Conservation (phyloP, 2,797 vertebrate genomes). For the Falco peregrinus region DNA sequence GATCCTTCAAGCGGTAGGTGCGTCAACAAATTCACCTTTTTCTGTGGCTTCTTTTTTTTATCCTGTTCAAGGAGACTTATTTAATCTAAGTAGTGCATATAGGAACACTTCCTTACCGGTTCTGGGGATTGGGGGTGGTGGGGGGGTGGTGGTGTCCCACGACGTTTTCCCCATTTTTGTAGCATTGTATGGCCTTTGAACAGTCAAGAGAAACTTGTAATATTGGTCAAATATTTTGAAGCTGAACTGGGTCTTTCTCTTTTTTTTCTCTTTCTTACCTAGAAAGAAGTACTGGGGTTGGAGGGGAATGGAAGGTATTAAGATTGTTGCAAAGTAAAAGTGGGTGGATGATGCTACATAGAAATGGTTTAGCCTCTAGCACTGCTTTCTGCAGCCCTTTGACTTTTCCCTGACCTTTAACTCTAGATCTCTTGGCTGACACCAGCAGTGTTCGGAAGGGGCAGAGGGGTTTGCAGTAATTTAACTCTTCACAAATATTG, state of each 20-base stretch:
- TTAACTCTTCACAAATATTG: not conserved
- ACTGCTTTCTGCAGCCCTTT: not conserved
- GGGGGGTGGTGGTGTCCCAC: fast-evolving
- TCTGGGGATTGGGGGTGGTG: not conserved
- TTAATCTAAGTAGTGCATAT: not conserved
- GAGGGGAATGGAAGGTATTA: not conserved
- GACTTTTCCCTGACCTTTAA: not conserved
- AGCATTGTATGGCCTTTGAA: not conserved
- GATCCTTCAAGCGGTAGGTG: not conserved
- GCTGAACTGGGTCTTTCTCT: not conserved
- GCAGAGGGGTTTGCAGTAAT: not conserved
- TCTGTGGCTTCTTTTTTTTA: not conserved
- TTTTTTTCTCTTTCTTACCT: not conserved
- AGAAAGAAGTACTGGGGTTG: not conserved
- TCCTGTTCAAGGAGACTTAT: not conserved
- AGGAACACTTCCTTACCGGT: not conserved
- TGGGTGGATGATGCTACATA: not conserved
- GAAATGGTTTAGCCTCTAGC: not conserved
- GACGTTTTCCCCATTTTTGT: not conserved
- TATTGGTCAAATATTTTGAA: not conserved
- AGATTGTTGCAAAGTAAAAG: not conserved
- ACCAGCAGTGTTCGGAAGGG: not conserved
- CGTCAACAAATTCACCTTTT: not conserved
- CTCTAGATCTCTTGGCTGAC: not conserved
- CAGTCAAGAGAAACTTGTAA: not conserved